These are phyloP conservation scores for Chiroxiphia lanceolata DNA, from an alignment of 2,797 vertebrate genomes.

Conservation along the genomic window DNA sequence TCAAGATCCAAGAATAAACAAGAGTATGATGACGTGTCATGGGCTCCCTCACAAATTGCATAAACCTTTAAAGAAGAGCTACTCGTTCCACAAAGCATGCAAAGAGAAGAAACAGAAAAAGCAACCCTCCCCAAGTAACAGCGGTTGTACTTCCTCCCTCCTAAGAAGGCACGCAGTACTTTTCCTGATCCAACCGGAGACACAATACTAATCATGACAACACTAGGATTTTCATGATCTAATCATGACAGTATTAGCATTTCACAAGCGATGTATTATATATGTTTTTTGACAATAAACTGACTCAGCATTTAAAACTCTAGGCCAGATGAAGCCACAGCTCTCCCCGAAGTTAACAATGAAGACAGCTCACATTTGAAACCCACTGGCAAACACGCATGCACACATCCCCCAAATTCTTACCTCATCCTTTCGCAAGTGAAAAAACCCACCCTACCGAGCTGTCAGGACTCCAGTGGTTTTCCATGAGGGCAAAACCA, in stretches of 20 bases:
- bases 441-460: background rate
- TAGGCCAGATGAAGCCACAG: constrained; percentile 34
- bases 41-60: constrained; percentile 58
- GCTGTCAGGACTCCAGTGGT: background rate
- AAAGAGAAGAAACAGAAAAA: constrained; percentile 24
- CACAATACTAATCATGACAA: constrained; percentile 23
- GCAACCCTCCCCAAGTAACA: background rate
- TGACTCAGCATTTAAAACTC: constrained; percentile 53
- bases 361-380: constrained; percentile 38
- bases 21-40: constrained; percentile 54
- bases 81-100: constrained; percentile 32
- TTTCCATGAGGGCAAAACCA: background rate
- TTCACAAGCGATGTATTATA: constrained; percentile 38
- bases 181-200: constrained; percentile 43
- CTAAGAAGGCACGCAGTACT: constrained; percentile 22
- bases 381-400: constrained; percentile 7
- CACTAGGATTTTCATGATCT: constrained; percentile 43
- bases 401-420: background rate
- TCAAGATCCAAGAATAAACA: constrained; percentile 65
- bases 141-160: background rate
- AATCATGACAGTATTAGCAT: constrained; percentile 63
- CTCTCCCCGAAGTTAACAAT: constrained; percentile 22
- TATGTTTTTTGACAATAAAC: constrained; percentile 53
- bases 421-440: constrained; percentile 18
- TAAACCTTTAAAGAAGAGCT: constrained; percentile 58